Conservation (phyloP, 2,888 invertebrate species). For the Sinhomidia bicolor region DNA sequence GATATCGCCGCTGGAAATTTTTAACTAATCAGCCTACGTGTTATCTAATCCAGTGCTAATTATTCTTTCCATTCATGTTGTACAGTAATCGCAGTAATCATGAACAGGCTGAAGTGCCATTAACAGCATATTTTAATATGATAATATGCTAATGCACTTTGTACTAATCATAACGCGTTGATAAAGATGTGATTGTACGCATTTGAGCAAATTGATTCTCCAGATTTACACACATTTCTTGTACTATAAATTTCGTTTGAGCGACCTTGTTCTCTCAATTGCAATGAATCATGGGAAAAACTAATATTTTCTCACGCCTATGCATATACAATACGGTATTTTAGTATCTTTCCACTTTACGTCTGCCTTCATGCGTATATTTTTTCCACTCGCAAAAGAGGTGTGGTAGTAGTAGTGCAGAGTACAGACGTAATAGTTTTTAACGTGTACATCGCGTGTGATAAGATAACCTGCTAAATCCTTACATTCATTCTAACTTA, state of each 20-base stretch:
- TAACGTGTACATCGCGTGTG: slow-evolving; percentile 14
- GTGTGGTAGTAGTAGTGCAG: no score
- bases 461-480: slow-evolving; percentile 3
- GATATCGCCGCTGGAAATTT: no score
- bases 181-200: no score
- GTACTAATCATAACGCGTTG: not conserved
- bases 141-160: no score
- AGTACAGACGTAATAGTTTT: no score
- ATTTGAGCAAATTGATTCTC: slow-evolving; percentile 28
- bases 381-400: no score
- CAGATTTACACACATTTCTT: not conserved
- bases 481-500: not conserved
- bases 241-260: not conserved
- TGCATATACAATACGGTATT: not conserved
- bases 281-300: not conserved
- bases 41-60: no score
- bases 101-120: not conserved
- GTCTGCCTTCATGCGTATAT: not conserved
- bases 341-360: not conserved
- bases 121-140: not conserved
- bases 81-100: not conserved
- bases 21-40: no score
- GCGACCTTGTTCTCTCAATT: slow-evolving; percentile 17
- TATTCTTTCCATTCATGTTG: no score
- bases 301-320: slow-evolving; percentile 9